Conservation (phyloP, 2,113 vertebrate species). For the Struthidea cinerea region DNA sequence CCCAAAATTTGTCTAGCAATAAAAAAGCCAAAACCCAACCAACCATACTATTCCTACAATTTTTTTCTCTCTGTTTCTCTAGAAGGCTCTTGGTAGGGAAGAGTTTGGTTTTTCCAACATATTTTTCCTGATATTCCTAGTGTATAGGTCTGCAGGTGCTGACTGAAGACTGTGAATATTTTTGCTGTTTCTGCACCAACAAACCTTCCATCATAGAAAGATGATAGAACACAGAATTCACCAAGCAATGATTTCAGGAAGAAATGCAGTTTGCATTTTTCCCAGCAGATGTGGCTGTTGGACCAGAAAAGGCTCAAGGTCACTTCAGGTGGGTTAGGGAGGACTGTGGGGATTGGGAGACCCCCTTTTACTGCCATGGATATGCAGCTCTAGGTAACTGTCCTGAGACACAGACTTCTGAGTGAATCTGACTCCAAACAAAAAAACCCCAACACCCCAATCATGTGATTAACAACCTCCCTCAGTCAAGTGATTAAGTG, state of each 20-base stretch:
- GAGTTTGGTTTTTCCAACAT: not conserved
- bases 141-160: not conserved
- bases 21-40: not conserved
- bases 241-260: not conserved
- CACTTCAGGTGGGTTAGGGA: not conserved
- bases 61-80: not conserved
- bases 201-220: not conserved
- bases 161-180: not conserved
- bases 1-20: not conserved
- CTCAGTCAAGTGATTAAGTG: not conserved
- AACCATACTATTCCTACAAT: not conserved
- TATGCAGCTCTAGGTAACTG: not conserved
- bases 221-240: not conserved
- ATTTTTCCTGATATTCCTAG: not conserved
- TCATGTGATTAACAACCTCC: not conserved
- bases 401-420: not conserved
- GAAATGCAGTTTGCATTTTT: not conserved
- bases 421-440: not conserved
- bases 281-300: constrained; percentile 60
- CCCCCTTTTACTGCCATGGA: not conserved
- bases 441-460: not conserved
- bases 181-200: not conserved
- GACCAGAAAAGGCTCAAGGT: not conserved
- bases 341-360: not conserved
- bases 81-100: not conserved